Base-by-base conservation (phyloP, 2,888 invertebrate genomes). In the Aradus depressus region DNA sequence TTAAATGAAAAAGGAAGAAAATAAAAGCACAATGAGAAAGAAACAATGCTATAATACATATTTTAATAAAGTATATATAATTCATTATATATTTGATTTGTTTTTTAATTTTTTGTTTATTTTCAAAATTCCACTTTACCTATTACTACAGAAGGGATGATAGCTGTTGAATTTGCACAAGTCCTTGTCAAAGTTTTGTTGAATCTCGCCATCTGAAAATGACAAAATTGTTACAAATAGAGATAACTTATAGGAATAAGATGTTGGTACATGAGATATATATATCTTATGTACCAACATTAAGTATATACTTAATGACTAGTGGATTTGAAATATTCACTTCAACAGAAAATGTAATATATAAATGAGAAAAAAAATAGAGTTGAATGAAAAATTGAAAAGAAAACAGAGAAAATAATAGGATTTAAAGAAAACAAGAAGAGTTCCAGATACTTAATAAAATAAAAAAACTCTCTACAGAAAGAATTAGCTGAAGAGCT, bases 161-260 rank as follows among this genome's bases (percentile, higher is more conserved):
- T 34, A 44, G 22, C 25, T 42, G 42, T 42, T 44, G 44, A 31
- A 44, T 34, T 44, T 44, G 34, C 44, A 44, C 31, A 44, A n/a
- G 32, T 44, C 35, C 16, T 35, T 2, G 23, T 44, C 16, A n/a
- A 34, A 44, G 19, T 35, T 44, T 34, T 3, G 21, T 44, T 4
- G n/a, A 4, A 12, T 35, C 44, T 16, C 44, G 12, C 2, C 2
- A 35, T 31, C 44, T 44, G 4, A 22, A 44, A 44, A 22, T 19
- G 31, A 28, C 31, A 28, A 8, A 28, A 28, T n/a, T 10, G 6
- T 28, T 10, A 28, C 31, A 28, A 28, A 10, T 28, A 28, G 31
- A 28, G n/a, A 28, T 28, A n/a, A 28, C n/a, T 28, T 8, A 28
- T 28, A 28, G n/a, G n/a, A 28, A 8, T n/a, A 28, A 28, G 31